Evolutionary conservation across 1,140 invertebrate genomes (phyloP), one percentile per base, ranked within the genome.

Genomic region (Halotydeus destructor): DNA sequence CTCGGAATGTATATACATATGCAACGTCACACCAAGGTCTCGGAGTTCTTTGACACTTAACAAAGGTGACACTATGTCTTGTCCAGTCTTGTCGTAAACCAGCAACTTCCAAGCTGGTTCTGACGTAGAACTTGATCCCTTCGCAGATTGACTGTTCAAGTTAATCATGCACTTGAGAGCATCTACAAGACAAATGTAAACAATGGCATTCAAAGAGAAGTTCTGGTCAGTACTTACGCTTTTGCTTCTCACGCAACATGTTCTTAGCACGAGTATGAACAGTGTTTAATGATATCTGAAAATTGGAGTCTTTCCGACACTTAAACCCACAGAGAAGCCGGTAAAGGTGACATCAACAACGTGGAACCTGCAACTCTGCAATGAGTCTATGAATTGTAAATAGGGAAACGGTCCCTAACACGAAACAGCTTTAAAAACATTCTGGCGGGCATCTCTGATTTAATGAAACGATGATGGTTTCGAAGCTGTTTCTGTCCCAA

Each of bases 61-160:
- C 35, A 99, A 61, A 3, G 93, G 89, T 14, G 91, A 94, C 52
- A 99, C 93, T 34, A 99, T 96, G 58, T 98, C 91, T 63, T 97
- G 91, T 5, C 89, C 89, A 52, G 76, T 73, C 52, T 80, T 70
- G 61, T 99, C 94, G 57, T 96, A 97, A 42, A 99, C 75, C 33
- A 99, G 64, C 46, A 99, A 52, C 54, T 69, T 52, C 50, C 50
- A 52, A 34, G 44, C 46, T 11, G 50, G 50, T 41, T 52, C 50
- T 6, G 19, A 6, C 11, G 16, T n/a, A 33, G 19, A n/a, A 16
- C 38, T 48, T n/a, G 30, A 18, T 16, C 23, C 23, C 14, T 36
- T 43, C 14, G 38, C 30, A 11, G 38, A 11, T 18, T 41, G 22
- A 1, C 27, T 18, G 34, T 51, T 52, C 12, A 52, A 34, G 33